Evolutionary conservation across 2,113 vertebrate species (phyloP).

Genomic region (Colius striatus): DNA sequence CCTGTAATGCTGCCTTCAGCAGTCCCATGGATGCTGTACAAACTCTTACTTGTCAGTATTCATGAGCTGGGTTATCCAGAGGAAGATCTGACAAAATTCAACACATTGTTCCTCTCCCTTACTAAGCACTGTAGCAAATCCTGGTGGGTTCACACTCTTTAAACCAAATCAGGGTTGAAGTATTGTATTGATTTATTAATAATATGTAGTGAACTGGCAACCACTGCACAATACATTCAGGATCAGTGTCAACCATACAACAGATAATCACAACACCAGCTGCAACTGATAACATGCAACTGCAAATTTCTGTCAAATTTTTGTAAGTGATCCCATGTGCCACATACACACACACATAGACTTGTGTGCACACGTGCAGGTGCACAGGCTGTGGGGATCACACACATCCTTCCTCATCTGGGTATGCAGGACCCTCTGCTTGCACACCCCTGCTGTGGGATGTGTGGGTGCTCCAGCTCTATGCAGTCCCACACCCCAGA

Average conservation of each 20-base stretch:
- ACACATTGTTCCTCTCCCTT: background rate
- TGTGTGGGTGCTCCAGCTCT: background rate
- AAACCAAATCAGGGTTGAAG: background rate
- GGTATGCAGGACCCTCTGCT: fast-evolving
- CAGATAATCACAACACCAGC: background rate
- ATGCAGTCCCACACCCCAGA: background rate
- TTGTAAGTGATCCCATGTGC: background rate
- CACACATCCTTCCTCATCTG: fast-evolving
- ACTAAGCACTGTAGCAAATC: background rate
- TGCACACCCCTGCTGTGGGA: background rate
- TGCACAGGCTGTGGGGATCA: background rate
- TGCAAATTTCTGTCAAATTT: background rate
- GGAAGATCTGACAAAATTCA: background rate
- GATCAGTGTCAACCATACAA: background rate
- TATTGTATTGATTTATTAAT: background rate
- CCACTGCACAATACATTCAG: background rate
- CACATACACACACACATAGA: background rate
- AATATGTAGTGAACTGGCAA: background rate
- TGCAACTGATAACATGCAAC: background rate
- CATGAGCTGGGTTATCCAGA: background rate
- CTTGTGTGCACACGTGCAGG: background rate
- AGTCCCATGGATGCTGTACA: background rate
- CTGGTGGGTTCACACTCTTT: background rate
- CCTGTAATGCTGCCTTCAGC: background rate
- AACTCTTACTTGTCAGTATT: background rate